Base-by-base conservation (phyloP, 1,140 invertebrate species). In the Zophobas atratus region DNA sequence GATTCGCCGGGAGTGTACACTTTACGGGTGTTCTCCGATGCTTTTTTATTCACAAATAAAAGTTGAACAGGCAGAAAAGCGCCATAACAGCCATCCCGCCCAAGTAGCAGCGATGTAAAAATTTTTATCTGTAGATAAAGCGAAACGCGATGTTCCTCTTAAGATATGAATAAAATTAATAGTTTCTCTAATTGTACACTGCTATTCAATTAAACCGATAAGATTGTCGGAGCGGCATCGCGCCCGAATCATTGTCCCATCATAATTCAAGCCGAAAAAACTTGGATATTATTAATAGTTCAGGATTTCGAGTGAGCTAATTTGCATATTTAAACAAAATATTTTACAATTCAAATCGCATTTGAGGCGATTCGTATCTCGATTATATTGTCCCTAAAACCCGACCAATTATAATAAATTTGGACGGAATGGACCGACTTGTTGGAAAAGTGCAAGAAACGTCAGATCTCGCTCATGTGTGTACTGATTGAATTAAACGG, bases 401-500 rank as follows among this genome's bases (percentile, higher is more conserved):
- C 56, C 38, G 56, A 35, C 6, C 4, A 60, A 60, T 60, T 43
- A 67, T 67, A 43, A 67, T 67, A 67, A 67, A 67, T 67, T 67
- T 43, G 8, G 6, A 43, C 43, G 20, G 8, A 33, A 67, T 67
- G 20, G 20, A 20, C 20, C 20, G 20, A 20, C 20, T 20, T 20
- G 20, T 20, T 20, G 20, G 20, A 20, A 20, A 20, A 60, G 34
- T 60, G 56, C 56, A 60, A 35, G 35, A 56, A 39, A 36, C 60
- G 60, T 67, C 60, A 46, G 60, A 73, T 73, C 71, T 56, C 55
- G 51, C 55, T 73, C 71, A 73, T 73, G 71, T 73, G 71, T 73
- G 71, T 48, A 34, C 60, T 73, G 71, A 73, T 73, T 56, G 71
- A 55, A 73, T 73, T 73, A 73, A 73, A 73, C 55, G 38, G 71